phyloP scores from a whole-genome alignment of 1,140 invertebrate species.

The Zaprionus taronus region DNA sequence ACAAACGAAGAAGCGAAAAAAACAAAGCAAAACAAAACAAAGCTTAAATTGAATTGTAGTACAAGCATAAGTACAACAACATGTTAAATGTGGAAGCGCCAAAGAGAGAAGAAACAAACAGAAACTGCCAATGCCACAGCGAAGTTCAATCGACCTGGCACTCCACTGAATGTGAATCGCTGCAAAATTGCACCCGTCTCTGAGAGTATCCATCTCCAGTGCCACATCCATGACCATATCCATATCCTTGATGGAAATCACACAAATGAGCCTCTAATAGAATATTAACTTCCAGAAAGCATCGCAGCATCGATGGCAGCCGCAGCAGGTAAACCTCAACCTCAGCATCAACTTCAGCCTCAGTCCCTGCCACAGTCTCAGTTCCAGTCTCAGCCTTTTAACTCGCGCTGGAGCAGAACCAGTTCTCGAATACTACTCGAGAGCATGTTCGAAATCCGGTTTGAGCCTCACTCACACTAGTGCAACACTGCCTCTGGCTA shows the following conservation, averaged over 20 bases:
- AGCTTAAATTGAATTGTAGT: constrained; percentile 46
- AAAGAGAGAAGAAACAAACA: background rate
- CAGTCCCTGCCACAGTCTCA: constrained; percentile 56
- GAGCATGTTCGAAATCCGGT: constrained; percentile 51
- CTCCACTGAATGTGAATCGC: constrained; percentile 25
- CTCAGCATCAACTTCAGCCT: constrained; percentile 60
- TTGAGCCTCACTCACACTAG: constrained; percentile 39
- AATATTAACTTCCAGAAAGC: constrained; percentile 82
- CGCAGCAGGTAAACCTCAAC: constrained; percentile 27
- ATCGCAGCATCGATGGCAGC: constrained; percentile 57
- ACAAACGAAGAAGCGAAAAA: constrained; percentile 16
- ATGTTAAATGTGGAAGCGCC: background rate
- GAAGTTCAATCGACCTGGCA: constrained; percentile 36
- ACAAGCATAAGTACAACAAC: constrained; percentile 21
- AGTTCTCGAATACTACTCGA: constrained; percentile 42
- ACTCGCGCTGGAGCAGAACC: constrained; percentile 43
- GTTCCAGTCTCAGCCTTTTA: constrained; percentile 64
- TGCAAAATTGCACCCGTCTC: constrained; percentile 40
- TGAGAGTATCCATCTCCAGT: constrained; percentile 5
- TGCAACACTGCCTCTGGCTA: background rate
- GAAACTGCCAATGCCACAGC: constrained; percentile 32
- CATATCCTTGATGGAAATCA: constrained; percentile 80
- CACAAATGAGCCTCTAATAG: constrained; percentile 84
- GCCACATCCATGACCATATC: constrained; percentile 6
- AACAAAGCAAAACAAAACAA: constrained; percentile 16